These are phyloP conservation scores for Drosophila bocki DNA, from an alignment of 1,140 invertebrate genomes.

Conservation along the genomic window DNA sequence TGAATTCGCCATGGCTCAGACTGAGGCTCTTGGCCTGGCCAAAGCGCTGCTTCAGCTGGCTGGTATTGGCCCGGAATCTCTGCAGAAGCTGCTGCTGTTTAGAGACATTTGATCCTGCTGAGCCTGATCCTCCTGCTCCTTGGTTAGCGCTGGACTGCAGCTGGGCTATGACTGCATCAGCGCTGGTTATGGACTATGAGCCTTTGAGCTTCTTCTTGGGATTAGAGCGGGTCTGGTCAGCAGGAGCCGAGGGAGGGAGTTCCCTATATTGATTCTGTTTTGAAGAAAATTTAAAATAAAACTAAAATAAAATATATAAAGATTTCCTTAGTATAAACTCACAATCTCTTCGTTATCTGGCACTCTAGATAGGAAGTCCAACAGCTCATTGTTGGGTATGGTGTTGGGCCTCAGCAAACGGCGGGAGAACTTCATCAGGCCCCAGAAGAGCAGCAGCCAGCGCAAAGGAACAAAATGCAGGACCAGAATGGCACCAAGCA, in stretches of 20 bases:
- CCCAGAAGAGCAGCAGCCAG: slow-evolving; percentile 97
- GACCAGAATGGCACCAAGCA: slow-evolving; percentile 90
- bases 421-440: slow-evolving; percentile 98
- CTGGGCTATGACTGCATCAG: slow-evolving; percentile 60
- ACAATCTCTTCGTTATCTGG: slow-evolving; percentile 97
- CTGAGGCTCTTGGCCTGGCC: slow-evolving; percentile 75
- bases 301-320: too few species aligned
- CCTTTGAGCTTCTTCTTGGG: slow-evolving; percentile 87
- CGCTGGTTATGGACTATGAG: slow-evolving; percentile 85
- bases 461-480: slow-evolving; percentile 96
- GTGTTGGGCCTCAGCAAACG: slow-evolving; percentile 96
- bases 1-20: slow-evolving; percentile 71
- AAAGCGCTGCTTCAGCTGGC: slow-evolving; percentile 73
- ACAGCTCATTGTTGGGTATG: slow-evolving; percentile 98
- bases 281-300: not conserved
- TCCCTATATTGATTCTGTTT: slow-evolving; percentile 87
- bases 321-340: slow-evolving; percentile 57
- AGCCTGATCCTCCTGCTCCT: slow-evolving; percentile 7
- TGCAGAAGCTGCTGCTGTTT: slow-evolving; percentile 73
- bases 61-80: slow-evolving; percentile 77
- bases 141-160: slow-evolving; percentile 55
- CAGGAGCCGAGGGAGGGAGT: slow-evolving; percentile 86
- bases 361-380: slow-evolving; percentile 97
- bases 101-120: not conserved
- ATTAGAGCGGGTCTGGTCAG: slow-evolving; percentile 86